Conservation (phyloP, 64 coral and sea anemone genomes). For the Actinia tenebrosa region DNA sequence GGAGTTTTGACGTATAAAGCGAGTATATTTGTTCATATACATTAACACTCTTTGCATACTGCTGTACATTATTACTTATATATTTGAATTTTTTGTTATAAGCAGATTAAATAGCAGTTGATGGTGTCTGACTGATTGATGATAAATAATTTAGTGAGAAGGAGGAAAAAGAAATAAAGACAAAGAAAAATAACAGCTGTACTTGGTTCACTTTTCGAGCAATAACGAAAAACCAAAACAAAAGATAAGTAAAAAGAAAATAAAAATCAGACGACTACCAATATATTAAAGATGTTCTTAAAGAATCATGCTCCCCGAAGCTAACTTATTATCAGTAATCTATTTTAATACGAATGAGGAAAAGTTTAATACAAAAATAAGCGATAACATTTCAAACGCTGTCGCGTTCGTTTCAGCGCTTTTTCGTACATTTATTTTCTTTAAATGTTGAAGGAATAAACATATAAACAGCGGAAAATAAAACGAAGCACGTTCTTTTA, state of each 20-base stretch:
- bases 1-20: not conserved
- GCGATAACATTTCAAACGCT: no score
- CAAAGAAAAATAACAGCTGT: not conserved
- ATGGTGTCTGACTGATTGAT: not conserved
- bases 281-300: not conserved
- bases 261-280: not conserved
- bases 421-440: not conserved
- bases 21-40: constrained; percentile 4
- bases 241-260: constrained; percentile 3
- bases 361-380: no score
- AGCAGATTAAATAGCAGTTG: not conserved
- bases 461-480: not conserved
- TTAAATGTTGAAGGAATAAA: not conserved
- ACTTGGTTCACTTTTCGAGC: not conserved
- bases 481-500: not conserved
- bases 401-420: not conserved
- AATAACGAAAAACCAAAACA: not conserved
- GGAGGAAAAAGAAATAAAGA: not conserved
- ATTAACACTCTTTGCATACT: not conserved
- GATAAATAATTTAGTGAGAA: not conserved
- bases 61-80: not conserved
- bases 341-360: not conserved
- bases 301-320: not conserved
- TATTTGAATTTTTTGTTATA: not conserved
- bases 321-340: not conserved